Conservation (phyloP, 2,113 vertebrate genomes). For the Tragelaphus buxtoni region DNA sequence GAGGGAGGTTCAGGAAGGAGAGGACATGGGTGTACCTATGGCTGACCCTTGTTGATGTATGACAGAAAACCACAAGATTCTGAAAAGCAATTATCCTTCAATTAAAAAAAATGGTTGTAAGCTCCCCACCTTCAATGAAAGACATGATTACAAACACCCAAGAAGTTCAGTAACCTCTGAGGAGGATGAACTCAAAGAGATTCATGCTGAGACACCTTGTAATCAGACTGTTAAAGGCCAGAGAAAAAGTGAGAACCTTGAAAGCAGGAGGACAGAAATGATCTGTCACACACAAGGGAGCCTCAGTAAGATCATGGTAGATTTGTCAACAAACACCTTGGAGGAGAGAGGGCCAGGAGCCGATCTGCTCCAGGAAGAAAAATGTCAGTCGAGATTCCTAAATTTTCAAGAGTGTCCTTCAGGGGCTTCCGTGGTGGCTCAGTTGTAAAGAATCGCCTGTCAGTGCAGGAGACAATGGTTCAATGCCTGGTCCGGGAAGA, state of each 20-base stretch:
- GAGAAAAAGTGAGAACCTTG: not conserved
- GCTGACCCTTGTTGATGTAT: not conserved
- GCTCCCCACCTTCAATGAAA: not conserved
- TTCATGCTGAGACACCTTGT: not conserved
- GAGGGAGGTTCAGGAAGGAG: not conserved
- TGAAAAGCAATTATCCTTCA: not conserved
- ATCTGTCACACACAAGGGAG: not conserved
- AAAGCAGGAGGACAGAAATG: not conserved
- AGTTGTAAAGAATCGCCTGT: not conserved
- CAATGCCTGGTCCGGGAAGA: not conserved
- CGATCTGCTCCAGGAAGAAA: not conserved
- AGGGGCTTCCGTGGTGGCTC: not conserved
- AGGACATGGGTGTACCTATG: not conserved
- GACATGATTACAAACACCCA: not conserved
- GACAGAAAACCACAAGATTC: not conserved
- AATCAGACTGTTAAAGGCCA: not conserved
- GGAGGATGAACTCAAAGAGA: not conserved
- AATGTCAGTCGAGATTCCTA: too few relatives aligned
- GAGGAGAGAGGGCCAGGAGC: not conserved
- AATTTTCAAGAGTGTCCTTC: not conserved
- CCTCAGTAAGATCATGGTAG: too few relatives aligned
- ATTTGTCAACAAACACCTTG: not conserved
- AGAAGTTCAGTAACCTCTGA: not conserved
- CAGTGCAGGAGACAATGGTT: not conserved
- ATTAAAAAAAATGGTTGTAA: not conserved